phyloP scores from a whole-genome alignment of 2,797 vertebrate genomes.

The Ptychobarbus kaznakovi region DNA sequence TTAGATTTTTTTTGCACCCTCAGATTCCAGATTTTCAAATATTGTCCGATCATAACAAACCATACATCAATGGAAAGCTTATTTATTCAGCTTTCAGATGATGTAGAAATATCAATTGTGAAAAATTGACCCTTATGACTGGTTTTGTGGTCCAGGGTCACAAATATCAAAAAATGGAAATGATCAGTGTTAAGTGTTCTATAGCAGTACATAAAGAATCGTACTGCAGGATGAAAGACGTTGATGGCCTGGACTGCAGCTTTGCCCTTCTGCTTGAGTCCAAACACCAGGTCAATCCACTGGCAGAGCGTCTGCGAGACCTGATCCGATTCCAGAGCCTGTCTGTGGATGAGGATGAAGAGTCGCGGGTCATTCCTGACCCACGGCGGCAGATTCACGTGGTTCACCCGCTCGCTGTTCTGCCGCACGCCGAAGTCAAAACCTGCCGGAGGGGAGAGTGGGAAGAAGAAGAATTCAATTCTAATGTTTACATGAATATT shows the following conservation, averaged over 20 bases:
- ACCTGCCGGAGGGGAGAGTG: slow-evolving; percentile 74
- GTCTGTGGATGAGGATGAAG: slow-evolving; percentile 95
- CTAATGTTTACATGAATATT: neutral
- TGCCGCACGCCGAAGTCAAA: slow-evolving; percentile 98
- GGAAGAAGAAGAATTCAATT: neutral
- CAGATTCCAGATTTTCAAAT: too few relatives aligned
- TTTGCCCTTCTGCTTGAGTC: slow-evolving; percentile 98
- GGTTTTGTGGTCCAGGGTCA: too few relatives aligned
- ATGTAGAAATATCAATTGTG: too few relatives aligned
- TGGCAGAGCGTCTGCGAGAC: slow-evolving; percentile 97
- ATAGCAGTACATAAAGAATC: slow-evolving; percentile 54
- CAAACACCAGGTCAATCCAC: slow-evolving; percentile 98
- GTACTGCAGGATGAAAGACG: slow-evolving; percentile 97
- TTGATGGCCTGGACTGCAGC: slow-evolving; percentile 98
- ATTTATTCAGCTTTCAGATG: too few relatives aligned
- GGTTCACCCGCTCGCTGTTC: slow-evolving; percentile 95
- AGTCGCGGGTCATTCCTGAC: slow-evolving; percentile 95
- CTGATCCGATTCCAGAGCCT: slow-evolving; percentile 95
- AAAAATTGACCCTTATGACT: too few relatives aligned
- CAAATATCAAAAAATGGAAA: neutral
- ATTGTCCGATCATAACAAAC: too few relatives aligned
- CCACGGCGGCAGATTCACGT: slow-evolving; percentile 97
- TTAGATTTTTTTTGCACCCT: too few relatives aligned
- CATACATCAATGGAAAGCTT: too few relatives aligned
- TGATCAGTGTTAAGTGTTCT: neutral